Conservation (phyloP, 2,888 invertebrate genomes). For the Pterostichus madidus region DNA sequence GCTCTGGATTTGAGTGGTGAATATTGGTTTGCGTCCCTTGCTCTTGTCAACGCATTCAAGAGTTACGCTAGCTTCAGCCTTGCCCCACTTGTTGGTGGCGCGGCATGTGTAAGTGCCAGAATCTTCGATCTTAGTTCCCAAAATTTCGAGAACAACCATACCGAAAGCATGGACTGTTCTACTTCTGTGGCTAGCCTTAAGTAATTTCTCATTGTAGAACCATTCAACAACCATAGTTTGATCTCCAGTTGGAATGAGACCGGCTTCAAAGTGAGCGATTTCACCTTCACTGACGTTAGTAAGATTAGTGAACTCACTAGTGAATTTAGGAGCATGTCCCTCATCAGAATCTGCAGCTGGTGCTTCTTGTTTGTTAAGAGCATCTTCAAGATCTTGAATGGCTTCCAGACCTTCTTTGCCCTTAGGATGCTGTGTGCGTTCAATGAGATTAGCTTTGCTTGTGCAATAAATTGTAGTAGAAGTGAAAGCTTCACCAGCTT, state of each 20-base stretch:
- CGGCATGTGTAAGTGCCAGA: constrained; percentile 93
- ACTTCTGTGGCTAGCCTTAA: constrained; percentile 93
- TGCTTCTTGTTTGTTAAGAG: constrained; percentile 86
- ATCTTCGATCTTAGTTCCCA: constrained; percentile 95
- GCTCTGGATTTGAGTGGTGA: constrained; percentile 92
- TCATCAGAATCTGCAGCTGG: constrained; percentile 85
- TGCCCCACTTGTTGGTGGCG: constrained; percentile 94
- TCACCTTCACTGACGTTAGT: constrained; percentile 95
- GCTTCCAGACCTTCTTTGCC: constrained; percentile 95
- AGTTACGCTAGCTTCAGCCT: constrained; percentile 90
- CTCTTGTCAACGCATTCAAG: constrained; percentile 91
- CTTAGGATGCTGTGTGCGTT: constrained; percentile 95
- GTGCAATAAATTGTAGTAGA: constrained; percentile 92
- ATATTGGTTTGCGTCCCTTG: constrained; percentile 92
- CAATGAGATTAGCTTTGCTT: constrained; percentile 90
- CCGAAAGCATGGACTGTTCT: constrained; percentile 98
- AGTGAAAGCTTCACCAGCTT: constrained; percentile 94
- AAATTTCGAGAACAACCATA: constrained; percentile 97
- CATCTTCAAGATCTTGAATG: constrained; percentile 94
- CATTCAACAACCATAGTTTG: constrained; percentile 97
- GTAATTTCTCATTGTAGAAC: constrained; percentile 95
- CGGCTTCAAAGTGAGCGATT: constrained; percentile 98
- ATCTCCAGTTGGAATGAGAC: constrained; percentile 95
- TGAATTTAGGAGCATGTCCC: constrained; percentile 92
- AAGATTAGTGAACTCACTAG: constrained; percentile 91